Evolutionary conservation across 64 coral and sea anemone genomes (phyloP).

Genomic region (Exaiptasia diaphana): DNA sequence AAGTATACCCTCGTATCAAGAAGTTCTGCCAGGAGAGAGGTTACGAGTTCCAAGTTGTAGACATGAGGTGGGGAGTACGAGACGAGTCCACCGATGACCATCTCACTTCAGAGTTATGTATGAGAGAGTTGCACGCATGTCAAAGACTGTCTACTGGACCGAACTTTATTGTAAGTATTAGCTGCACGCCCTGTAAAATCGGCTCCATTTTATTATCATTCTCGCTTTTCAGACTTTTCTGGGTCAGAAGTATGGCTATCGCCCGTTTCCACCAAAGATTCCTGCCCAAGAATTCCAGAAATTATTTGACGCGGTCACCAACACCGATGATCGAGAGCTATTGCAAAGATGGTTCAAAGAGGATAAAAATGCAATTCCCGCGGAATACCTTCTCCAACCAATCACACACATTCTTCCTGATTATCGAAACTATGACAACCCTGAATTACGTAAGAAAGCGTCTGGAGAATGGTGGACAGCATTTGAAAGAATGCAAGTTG

Average conservation of each 20-base stretch:
- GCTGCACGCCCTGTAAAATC: too few relatives aligned
- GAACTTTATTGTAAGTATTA: slow-evolving; percentile 80
- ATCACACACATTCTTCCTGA: slow-evolving; percentile 73
- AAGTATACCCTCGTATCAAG: slow-evolving; percentile 83
- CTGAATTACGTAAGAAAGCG: slow-evolving; percentile 77
- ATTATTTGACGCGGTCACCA: slow-evolving; percentile 50
- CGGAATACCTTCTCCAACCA: slow-evolving; percentile 83
- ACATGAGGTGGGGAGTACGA: slow-evolving; percentile 99
- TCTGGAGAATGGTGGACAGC: slow-evolving; percentile 85
- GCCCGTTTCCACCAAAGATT: slow-evolving; percentile 85
- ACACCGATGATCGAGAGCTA: slow-evolving; percentile 27
- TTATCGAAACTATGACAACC: slow-evolving; percentile 72
- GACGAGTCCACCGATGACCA: slow-evolving; percentile 98
- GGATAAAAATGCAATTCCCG: slow-evolving; percentile 74
- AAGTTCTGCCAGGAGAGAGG: slow-evolving; percentile 90
- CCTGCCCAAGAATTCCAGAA: slow-evolving; percentile 55
- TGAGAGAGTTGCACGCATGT: slow-evolving; percentile 94
- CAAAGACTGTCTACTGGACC: slow-evolving; percentile 93
- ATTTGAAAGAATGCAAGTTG: slow-evolving; percentile 91
- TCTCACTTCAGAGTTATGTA: slow-evolving; percentile 88
- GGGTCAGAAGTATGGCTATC: slow-evolving; percentile 97
- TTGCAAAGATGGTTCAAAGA: slow-evolving; percentile 70
- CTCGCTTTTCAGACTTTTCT: slow-evolving; percentile 73
- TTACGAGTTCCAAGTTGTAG: slow-evolving; percentile 91
- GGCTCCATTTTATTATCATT: background rate